Percentiles rank a stretch among this genome's conserved stretches.
Evolutionary conservation across 2,797 vertebrate species (phyloP).

Genomic region (Lepus townsendii): DNA sequence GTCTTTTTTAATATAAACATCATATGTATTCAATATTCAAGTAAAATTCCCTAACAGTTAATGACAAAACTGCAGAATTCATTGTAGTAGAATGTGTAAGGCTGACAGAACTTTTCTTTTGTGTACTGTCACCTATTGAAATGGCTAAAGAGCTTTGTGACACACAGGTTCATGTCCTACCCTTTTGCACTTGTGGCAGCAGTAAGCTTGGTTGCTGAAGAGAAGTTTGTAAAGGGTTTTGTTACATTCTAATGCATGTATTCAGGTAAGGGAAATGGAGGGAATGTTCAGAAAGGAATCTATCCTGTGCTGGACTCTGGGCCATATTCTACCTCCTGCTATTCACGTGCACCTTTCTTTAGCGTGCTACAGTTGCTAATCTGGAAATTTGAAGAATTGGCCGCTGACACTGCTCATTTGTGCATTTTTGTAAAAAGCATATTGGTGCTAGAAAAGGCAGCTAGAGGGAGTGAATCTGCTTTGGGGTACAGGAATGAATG

Average conservation of each 20-base stretch:
- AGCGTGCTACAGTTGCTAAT: slow-evolving; percentile 89
- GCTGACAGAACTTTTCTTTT: slow-evolving; percentile 88
- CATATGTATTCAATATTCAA: slow-evolving; percentile 90
- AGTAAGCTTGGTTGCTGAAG: slow-evolving; percentile 91
- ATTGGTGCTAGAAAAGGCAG: slow-evolving; percentile 95
- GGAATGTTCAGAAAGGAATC: slow-evolving; percentile 89
- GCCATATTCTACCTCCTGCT: slow-evolving; percentile 88
- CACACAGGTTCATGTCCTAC: slow-evolving; percentile 91
- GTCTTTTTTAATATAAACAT: slow-evolving; percentile 93
- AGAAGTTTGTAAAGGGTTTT: slow-evolving; percentile 88
- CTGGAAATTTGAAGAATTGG: slow-evolving; percentile 89
- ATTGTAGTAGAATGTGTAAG: slow-evolving; percentile 90
- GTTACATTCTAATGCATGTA: slow-evolving; percentile 89
- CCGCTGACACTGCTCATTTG: slow-evolving; percentile 92
- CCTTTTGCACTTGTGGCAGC: slow-evolving; percentile 92
- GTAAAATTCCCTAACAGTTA: slow-evolving; percentile 91
- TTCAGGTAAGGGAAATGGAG: slow-evolving; percentile 88
- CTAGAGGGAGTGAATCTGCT: slow-evolving; percentile 90
- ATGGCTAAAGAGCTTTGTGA: slow-evolving; percentile 87
- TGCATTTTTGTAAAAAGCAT: slow-evolving; percentile 91
- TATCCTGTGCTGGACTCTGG: slow-evolving; percentile 87
- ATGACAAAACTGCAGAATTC: slow-evolving; percentile 93
- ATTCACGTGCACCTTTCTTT: slow-evolving; percentile 89
- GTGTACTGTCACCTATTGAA: slow-evolving; percentile 91
- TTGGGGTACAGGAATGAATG: slow-evolving; percentile 91